phyloP scores from a whole-genome alignment of 2,888 invertebrate genomes.

The Eledone cirrhosa region DNA sequence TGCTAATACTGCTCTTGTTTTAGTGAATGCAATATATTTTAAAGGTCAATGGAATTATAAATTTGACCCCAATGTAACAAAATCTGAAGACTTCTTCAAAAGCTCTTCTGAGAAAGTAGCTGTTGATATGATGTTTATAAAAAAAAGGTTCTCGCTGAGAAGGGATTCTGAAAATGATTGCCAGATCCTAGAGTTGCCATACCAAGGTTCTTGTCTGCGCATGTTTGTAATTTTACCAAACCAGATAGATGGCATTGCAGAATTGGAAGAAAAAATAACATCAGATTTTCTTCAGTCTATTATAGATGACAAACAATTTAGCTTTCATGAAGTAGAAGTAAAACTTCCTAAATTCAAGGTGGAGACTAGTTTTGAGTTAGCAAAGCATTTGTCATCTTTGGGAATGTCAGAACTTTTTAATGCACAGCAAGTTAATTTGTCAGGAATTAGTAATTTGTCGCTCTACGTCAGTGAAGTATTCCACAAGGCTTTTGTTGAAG shows the following conservation, averaged over 20 bases:
- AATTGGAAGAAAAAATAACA: slow-evolving; percentile 40
- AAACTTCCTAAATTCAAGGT: slow-evolving; percentile 35
- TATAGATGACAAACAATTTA: neutral
- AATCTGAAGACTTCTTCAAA: slow-evolving; percentile 71
- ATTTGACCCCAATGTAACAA: slow-evolving; percentile 72
- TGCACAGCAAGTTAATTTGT: slow-evolving; percentile 50
- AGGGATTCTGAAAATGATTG: slow-evolving; percentile 73
- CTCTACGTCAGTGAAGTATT: slow-evolving; percentile 54
- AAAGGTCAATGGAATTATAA: slow-evolving; percentile 67
- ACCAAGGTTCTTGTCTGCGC: slow-evolving; percentile 64
- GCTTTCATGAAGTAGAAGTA: slow-evolving; percentile 27
- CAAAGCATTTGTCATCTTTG: slow-evolving; percentile 41
- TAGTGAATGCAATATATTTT: slow-evolving; percentile 69
- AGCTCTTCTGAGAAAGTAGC: slow-evolving; percentile 29
- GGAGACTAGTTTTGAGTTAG: slow-evolving; percentile 44
- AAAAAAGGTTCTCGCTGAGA: slow-evolving; percentile 73
- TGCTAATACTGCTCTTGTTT: slow-evolving; percentile 59
- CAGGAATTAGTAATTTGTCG: slow-evolving; percentile 49
- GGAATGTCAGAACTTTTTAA: slow-evolving; percentile 59
- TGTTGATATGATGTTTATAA: slow-evolving; percentile 77
- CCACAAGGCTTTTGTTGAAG: slow-evolving; percentile 64
- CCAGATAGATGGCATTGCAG: slow-evolving; percentile 44
- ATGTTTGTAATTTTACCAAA: slow-evolving; percentile 59
- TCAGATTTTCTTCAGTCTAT: neutral
- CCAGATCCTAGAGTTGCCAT: slow-evolving; percentile 80